Conservation (phyloP, 2,113 vertebrate species). For the Corvus cornix region DNA sequence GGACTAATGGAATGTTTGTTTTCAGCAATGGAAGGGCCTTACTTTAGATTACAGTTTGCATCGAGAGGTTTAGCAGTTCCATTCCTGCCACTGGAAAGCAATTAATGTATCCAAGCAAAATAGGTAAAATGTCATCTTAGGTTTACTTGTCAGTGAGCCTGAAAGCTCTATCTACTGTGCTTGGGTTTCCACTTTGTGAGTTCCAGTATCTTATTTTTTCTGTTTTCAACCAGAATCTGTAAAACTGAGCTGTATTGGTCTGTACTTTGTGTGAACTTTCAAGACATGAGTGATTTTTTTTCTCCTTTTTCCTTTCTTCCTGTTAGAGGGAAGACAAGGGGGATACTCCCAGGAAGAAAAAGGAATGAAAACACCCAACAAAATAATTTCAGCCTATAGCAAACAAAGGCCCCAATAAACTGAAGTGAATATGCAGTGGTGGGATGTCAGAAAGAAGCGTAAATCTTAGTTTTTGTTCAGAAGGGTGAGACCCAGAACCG, state of each 20-base stretch:
- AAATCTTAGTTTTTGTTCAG: background rate
- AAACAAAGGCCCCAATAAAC: conserved; percentile 44
- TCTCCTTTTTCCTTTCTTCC: background rate
- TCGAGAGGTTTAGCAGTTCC: too few species aligned
- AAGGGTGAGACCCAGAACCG: background rate
- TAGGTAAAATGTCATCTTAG: too few species aligned
- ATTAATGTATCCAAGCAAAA: too few species aligned
- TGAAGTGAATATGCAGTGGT: conserved; percentile 71
- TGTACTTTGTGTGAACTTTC: background rate
- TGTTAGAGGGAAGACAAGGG: conserved; percentile 64
- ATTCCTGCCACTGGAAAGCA: too few species aligned
- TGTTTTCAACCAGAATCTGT: background rate
- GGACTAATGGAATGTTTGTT: too few species aligned
- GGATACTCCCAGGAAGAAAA: conserved; percentile 73
- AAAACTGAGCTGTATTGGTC: background rate
- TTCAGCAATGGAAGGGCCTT: too few species aligned
- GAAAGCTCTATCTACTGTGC: too few species aligned
- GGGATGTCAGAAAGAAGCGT: background rate
- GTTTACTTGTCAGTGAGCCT: too few species aligned
- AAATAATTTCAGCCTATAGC: conserved; percentile 27
- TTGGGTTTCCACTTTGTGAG: background rate
- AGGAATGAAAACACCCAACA: conserved; percentile 47
- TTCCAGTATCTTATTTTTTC: background rate
- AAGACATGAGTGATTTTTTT: background rate
- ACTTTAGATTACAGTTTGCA: too few species aligned